These are phyloP conservation scores for Cerastis rubricosa DNA, from an alignment of 2,888 invertebrate species.

Conservation along the genomic window DNA sequence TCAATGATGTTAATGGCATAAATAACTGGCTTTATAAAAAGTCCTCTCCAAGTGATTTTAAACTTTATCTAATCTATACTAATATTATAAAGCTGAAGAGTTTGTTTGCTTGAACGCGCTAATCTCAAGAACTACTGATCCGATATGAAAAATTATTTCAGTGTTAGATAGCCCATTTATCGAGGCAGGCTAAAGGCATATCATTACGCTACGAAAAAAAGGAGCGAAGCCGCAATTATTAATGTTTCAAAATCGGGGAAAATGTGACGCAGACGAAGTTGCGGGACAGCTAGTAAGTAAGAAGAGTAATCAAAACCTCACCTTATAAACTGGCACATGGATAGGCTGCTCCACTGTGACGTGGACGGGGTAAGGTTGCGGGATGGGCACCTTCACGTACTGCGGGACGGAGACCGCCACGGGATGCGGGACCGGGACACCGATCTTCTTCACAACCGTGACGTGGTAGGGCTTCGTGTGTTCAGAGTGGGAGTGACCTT, in stretches of 20 bases:
- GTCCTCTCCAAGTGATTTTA: background rate
- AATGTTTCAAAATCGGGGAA: too few relatives aligned
- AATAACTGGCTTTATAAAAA: background rate
- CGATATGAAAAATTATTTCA: too few relatives aligned
- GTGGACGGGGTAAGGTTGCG: constrained; percentile 94
- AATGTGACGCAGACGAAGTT: too few relatives aligned
- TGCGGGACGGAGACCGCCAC: constrained; percentile 93
- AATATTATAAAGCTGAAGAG: too few relatives aligned
- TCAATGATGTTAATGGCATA: background rate
- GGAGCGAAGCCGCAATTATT: too few relatives aligned
- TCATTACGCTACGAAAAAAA: too few relatives aligned
- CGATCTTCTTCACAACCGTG: constrained; percentile 93
- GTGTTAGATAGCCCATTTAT: too few relatives aligned
- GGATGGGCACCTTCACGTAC: constrained; percentile 93
- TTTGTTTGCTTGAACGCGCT: too few relatives aligned
- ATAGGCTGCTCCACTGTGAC: constrained; percentile 93
- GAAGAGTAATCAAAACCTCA: constrained; percentile 67
- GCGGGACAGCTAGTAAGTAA: too few relatives aligned
- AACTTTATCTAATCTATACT: too few relatives aligned
- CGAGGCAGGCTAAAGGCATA: too few relatives aligned
- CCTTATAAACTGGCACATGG: constrained; percentile 93
- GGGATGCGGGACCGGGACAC: constrained; percentile 94
- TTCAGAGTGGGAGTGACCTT: constrained; percentile 92
- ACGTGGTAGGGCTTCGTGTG: constrained; percentile 93
- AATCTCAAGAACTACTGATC: too few relatives aligned